Base-by-base conservation (phyloP, 1,140 invertebrate genomes). In the Anastatus disparis region DNA sequence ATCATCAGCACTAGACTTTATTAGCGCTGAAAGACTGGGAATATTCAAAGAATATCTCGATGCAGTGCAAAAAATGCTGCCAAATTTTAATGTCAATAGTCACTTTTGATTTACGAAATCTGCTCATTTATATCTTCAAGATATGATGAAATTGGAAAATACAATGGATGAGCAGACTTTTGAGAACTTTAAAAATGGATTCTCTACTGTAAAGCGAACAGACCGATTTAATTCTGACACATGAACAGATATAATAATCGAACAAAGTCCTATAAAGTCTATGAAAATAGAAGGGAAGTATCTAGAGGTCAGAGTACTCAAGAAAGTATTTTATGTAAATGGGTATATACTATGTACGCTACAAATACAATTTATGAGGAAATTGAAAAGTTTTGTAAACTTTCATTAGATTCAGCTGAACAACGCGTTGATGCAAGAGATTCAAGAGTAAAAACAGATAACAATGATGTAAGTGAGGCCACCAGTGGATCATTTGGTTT, bases 181-280 rank as follows among this genome's bases (percentile, higher is more conserved):
- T 12, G 8, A 52, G 0, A 63, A 44, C 24, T 2, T 13, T 8
- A 55, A 42, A 27, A 2, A 9, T 2, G 63, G 58, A 22, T 72
- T 20, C 15, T 72, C 67, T 55, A 79, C 81, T 1, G 78, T 83
- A 26, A 59, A 77, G 52, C 46, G 81, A 15, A 68, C 74, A 55
- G 73, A 86, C 31, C 80, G 81, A 59, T 82, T 79, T 71, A 85
- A 81, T 79, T 79, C 75, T 70, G 86, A 84, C 15, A 55, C 84
- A 17, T 84, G 75, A 62, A 52, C 76, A 2, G 81, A 84, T 73
- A 77, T 81, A 74, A 79, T 75, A 0, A 84, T 82, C 26, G 81
- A 82, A 56, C 79, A 83, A 67, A 64, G 59, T 53, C 56, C 82
- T 3, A 82, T 77, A 76, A 50, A 72, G 20, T 76, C 74, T 27